These are phyloP conservation scores for Mellilla xanthometata DNA, from an alignment of 2,888 invertebrate species.

Conservation along the genomic window DNA sequence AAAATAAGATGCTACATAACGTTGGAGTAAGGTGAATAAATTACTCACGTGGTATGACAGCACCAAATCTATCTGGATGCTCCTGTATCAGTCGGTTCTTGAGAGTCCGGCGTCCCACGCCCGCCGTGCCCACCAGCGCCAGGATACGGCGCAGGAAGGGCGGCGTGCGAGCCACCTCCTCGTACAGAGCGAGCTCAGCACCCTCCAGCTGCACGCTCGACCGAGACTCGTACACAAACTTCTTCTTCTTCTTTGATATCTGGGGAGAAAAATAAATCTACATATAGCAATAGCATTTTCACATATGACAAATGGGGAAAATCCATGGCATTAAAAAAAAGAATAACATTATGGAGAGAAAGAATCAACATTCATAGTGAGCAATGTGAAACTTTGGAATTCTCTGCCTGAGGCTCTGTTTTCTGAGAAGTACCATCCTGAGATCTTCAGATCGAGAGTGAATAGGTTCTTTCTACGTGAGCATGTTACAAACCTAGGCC, in stretches of 20 bases:
- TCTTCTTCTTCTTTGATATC: constrained; percentile 93
- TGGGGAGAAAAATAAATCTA: constrained; percentile 39
- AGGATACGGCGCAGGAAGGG: constrained; percentile 97
- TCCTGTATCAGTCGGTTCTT: constrained; percentile 96
- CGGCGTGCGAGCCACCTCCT: constrained; percentile 98
- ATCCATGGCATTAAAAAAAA: too few relatives aligned
- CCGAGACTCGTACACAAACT: constrained; percentile 94
- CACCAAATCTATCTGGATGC: constrained; percentile 94
- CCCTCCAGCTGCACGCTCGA: constrained; percentile 96
- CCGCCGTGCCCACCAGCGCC: constrained; percentile 95
- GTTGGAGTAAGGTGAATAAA: not conserved
- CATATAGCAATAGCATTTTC: too few relatives aligned
- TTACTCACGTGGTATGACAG: constrained; percentile 92
- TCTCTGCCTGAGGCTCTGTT: too few relatives aligned
- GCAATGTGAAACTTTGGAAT: too few relatives aligned
- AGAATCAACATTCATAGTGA: too few relatives aligned
- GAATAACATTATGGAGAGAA: too few relatives aligned
- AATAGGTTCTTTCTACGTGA: too few relatives aligned
- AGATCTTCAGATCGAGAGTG: too few relatives aligned
- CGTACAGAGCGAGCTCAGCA: constrained; percentile 95
- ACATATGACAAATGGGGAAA: too few relatives aligned
- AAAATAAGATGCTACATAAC: too few relatives aligned
- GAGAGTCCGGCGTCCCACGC: constrained; percentile 97
- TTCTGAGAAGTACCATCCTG: too few relatives aligned
- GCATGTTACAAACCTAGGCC: too few relatives aligned